phyloP scores from a whole-genome alignment of 2,797 vertebrate genomes.

The Poeciliopsis infans region DNA sequence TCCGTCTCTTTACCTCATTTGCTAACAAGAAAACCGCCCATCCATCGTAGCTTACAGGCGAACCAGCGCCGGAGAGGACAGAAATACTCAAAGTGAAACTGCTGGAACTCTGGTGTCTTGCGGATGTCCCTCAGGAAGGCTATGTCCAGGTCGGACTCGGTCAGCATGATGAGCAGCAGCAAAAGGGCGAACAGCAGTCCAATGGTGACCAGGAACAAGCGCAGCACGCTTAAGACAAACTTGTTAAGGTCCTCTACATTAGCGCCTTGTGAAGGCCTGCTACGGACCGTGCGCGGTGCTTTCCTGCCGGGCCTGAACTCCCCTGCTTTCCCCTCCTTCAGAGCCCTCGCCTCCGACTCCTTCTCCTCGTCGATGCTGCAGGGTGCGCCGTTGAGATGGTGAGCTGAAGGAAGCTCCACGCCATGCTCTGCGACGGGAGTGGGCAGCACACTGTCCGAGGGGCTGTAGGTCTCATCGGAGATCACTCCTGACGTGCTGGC shows the following conservation, averaged over 20 bases:
- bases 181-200: slow-evolving; percentile 94
- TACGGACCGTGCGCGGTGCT: slow-evolving; percentile 83
- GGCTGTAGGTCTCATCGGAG: slow-evolving; percentile 92
- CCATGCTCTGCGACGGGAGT: slow-evolving; percentile 91
- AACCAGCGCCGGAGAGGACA: slow-evolving; percentile 98
- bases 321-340: slow-evolving; percentile 45
- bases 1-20: slow-evolving; percentile 49
- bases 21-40: slow-evolving; percentile 90
- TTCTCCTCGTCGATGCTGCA: slow-evolving; percentile 89
- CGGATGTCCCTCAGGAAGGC: slow-evolving; percentile 98
- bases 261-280: slow-evolving; percentile 83
- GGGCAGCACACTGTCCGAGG: slow-evolving; percentile 91
- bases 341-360: slow-evolving; percentile 77
- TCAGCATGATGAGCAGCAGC: slow-evolving; percentile 95
- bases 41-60: slow-evolving; percentile 92
- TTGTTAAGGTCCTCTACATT: slow-evolving; percentile 92
- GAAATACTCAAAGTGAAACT: slow-evolving; percentile 99
- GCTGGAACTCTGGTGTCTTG: slow-evolving; percentile 97
- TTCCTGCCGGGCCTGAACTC: slow-evolving; percentile 75
- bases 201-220: slow-evolving; percentile 93
- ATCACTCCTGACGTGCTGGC: slow-evolving; percentile 84
- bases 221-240: slow-evolving; percentile 92
- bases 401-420: slow-evolving; percentile 84
- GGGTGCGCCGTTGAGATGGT: slow-evolving; percentile 88
- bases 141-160: slow-evolving; percentile 97